phyloP scores from a whole-genome alignment of 2,888 invertebrate species.

The Deroplatys truncata region DNA sequence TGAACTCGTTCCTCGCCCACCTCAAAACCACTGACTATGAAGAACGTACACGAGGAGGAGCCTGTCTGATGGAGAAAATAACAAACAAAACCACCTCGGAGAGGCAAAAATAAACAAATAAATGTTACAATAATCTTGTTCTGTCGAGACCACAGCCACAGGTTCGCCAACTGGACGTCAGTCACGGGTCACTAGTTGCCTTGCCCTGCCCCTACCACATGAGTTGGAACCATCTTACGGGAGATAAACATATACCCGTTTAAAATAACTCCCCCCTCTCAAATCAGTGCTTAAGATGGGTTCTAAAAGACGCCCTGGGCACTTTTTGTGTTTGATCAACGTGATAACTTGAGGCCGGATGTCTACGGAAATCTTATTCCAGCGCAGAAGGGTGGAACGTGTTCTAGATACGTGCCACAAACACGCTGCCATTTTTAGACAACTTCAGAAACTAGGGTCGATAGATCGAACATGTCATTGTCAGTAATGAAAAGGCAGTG shows the following conservation, averaged over 20 bases:
- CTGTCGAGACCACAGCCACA: not conserved
- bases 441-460: no score
- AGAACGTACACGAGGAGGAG: not conserved
- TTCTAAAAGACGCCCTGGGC: not conserved
- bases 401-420: no score
- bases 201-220: not conserved
- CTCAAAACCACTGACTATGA: slow-evolving; percentile 7
- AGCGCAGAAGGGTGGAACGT: no score
- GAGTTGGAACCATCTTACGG: not conserved
- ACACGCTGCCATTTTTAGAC: no score
- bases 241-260: not conserved
- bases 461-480: no score
- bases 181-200: slow-evolving; percentile 8
- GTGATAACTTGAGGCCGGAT: not conserved
- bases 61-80: not conserved
- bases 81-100: not conserved
- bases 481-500: no score
- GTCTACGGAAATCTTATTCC: not conserved
- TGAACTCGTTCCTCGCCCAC: slow-evolving; percentile 12
- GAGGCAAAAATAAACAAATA: slow-evolving; percentile 12
- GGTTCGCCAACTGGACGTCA: slow-evolving; percentile 7
- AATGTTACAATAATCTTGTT: slow-evolving; percentile 13
- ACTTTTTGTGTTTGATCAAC: not conserved
- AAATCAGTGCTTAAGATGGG: not conserved
- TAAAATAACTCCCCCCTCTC: not conserved